Evolutionary conservation across 2,797 vertebrate species (phyloP).

Genomic region (Lepilemur septentrionalis): DNA sequence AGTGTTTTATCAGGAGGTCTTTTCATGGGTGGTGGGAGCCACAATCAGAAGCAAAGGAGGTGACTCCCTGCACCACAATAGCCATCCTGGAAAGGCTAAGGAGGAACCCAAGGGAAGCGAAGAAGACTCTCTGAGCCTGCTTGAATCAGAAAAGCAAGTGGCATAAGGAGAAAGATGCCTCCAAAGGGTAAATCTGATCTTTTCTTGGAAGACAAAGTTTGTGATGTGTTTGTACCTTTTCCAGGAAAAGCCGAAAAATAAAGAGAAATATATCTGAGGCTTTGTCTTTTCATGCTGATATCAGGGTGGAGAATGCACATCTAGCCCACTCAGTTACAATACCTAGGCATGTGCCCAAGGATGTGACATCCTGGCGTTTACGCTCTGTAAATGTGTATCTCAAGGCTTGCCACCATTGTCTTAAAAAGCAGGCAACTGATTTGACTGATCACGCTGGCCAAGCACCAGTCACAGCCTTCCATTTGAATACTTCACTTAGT

Average conservation of each 20-base stretch:
- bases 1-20: not conserved
- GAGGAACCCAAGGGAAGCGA: not conserved
- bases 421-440: not conserved
- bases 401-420: not conserved
- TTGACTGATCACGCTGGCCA: not conserved
- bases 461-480: not conserved
- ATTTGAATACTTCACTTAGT: not conserved
- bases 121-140: not conserved
- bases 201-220: not conserved
- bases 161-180: not conserved
- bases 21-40: not conserved
- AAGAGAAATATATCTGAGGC: not conserved
- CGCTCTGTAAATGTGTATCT: not conserved
- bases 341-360: not conserved
- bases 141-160: not conserved
- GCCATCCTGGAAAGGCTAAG: not conserved
- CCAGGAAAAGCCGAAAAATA: not conserved
- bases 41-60: not conserved
- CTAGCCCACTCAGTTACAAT: not conserved
- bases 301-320: not conserved
- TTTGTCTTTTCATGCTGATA: not conserved
- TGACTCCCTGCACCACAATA: not conserved
- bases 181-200: not conserved
- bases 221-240: not conserved
- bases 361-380: too few species aligned